A percentile compares a stretch with the other conserved stretches of the same genome.
These are phyloP conservation scores for Perizoma flavofasciatum DNA, from an alignment of 2,888 invertebrate genomes.

Conservation along the genomic window DNA sequence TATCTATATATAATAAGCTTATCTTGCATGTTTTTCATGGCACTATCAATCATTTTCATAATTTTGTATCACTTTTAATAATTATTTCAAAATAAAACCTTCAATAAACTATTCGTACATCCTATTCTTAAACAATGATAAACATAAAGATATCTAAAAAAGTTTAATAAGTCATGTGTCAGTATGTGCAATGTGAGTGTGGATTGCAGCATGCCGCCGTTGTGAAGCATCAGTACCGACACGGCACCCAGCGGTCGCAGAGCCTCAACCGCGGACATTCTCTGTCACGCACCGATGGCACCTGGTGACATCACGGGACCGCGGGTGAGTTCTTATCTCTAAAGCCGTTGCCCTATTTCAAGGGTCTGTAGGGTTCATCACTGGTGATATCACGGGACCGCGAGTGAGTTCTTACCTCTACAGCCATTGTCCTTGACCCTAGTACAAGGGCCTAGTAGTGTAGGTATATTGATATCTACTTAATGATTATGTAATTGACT, in stretches of 20 bases:
- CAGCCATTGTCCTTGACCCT: background rate
- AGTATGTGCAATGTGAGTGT: slow-evolving; percentile 30
- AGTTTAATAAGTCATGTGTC: background rate
- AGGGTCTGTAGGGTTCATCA: too few relatives aligned
- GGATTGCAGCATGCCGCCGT: slow-evolving; percentile 85
- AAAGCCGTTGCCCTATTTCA: background rate
- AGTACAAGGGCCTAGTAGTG: too few relatives aligned
- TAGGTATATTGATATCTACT: too few relatives aligned
- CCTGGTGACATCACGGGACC: slow-evolving; percentile 93
- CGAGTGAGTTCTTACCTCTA: slow-evolving; percentile 67
- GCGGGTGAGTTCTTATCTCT: slow-evolving; percentile 72
- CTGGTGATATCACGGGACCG: slow-evolving; percentile 92
- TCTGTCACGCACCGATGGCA: slow-evolving; percentile 87
- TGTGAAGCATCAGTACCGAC: slow-evolving; percentile 85
- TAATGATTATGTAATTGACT: too few relatives aligned
- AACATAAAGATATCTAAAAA: background rate
- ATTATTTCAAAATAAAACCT: slow-evolving; percentile 16
- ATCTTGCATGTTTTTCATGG: slow-evolving; percentile 35
- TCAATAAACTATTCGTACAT: slow-evolving; percentile 11
- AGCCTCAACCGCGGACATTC: slow-evolving; percentile 90
- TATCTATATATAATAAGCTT: slow-evolving; percentile 12
- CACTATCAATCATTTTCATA: slow-evolving; percentile 31
- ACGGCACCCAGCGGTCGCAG: slow-evolving; percentile 87
- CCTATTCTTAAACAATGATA: slow-evolving; percentile 16
- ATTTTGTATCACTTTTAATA: slow-evolving; percentile 1